These are phyloP conservation scores for Clivina fossor DNA, from an alignment of 2,888 invertebrate genomes.

Conservation along the genomic window DNA sequence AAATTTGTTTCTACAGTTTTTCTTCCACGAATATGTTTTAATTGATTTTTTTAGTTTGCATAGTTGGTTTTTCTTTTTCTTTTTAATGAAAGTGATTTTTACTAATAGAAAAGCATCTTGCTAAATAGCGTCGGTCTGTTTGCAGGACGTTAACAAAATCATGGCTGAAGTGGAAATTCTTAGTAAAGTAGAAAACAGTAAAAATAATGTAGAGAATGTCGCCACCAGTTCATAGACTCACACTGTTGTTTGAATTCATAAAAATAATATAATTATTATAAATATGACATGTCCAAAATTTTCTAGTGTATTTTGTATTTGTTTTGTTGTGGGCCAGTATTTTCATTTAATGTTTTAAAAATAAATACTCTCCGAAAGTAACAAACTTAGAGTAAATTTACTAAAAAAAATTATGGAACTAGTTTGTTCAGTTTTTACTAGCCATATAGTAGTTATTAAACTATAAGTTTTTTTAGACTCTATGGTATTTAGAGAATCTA, in stretches of 20 bases:
- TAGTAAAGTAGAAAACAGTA: slow-evolving; percentile 30
- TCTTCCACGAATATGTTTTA: too few species aligned
- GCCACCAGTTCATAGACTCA: slow-evolving; percentile 17
- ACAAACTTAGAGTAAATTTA: too few species aligned
- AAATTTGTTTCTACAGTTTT: too few species aligned
- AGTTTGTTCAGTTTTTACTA: slow-evolving; percentile 44
- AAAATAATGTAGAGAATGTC: slow-evolving; percentile 19
- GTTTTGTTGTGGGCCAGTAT: slow-evolving; percentile 22
- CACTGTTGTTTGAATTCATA: slow-evolving; percentile 8
- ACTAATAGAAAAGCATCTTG: slow-evolving; percentile 3
- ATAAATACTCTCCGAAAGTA: neutral
- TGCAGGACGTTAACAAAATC: slow-evolving; percentile 57
- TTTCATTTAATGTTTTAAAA: slow-evolving; percentile 23
- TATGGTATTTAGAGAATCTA: too few species aligned
- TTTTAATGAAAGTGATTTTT: neutral
- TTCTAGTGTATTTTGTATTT: slow-evolving; percentile 26
- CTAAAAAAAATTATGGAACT: slow-evolving; percentile 13
- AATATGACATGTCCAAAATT: slow-evolving; percentile 13
- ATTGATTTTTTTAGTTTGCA: slow-evolving; percentile 7
- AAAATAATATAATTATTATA: neutral
- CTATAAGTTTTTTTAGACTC: too few species aligned
- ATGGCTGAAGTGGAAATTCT: slow-evolving; percentile 48
- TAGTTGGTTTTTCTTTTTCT: slow-evolving; percentile 16
- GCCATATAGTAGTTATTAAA: slow-evolving; percentile 30
- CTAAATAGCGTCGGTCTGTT: slow-evolving; percentile 48